Conservation (phyloP, 2,888 invertebrate genomes). For the Agonum fuliginosum region DNA sequence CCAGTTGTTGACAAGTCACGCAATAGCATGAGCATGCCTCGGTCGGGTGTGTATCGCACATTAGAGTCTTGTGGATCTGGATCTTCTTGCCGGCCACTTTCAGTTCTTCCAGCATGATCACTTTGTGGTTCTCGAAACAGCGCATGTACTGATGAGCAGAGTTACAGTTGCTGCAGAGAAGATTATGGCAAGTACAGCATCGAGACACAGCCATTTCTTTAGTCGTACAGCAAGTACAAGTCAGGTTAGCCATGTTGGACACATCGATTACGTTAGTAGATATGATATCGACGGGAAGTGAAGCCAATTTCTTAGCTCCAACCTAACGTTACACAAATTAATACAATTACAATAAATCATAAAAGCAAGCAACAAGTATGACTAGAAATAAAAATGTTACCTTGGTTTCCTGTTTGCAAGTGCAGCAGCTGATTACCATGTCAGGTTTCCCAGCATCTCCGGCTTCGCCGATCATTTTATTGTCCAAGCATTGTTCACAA, state of each 20-base stretch:
- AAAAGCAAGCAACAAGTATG: background rate
- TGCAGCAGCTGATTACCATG: conserved; percentile 83
- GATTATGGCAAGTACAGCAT: conserved; percentile 96
- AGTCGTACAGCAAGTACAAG: conserved; percentile 94
- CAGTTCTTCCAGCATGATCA: conserved; percentile 91
- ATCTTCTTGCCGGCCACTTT: conserved; percentile 85
- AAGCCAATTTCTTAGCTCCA: conserved; percentile 84
- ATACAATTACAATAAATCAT: conserved; percentile 13
- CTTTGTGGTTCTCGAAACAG: conserved; percentile 96
- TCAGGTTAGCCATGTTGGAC: conserved; percentile 79
- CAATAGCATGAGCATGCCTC: conserved; percentile 93
- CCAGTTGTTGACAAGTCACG: conserved; percentile 88
- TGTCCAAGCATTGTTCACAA: conserved; percentile 93
- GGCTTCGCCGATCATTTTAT: conserved; percentile 83
- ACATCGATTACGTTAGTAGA: conserved; percentile 89
- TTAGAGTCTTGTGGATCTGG: conserved; percentile 92
- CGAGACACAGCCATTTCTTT: conserved; percentile 95
- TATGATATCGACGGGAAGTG: conserved; percentile 90
- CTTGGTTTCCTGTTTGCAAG: conserved; percentile 90
- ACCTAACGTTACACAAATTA: conserved; percentile 73
- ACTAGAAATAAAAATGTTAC: conserved; percentile 73
- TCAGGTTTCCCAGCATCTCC: conserved; percentile 80
- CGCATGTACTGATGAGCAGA: conserved; percentile 97
- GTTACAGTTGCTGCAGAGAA: conserved; percentile 94
- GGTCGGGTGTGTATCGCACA: conserved; percentile 86